phyloP scores from a whole-genome alignment of 2,113 vertebrate genomes.

The Microcebus lehilahytsara region DNA sequence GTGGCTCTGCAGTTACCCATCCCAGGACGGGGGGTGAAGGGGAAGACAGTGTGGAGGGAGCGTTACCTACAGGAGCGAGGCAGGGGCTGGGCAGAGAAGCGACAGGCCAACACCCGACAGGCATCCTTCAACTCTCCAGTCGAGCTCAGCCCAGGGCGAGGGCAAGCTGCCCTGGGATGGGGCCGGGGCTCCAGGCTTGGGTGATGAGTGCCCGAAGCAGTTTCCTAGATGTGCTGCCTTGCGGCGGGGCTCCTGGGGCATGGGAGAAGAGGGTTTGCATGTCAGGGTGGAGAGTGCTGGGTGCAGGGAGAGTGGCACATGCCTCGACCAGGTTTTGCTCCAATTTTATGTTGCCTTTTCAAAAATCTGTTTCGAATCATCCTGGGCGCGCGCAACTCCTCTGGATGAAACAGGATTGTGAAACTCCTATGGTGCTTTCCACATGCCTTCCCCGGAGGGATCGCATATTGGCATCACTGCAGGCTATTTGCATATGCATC shows the following conservation, averaged over 20 bases:
- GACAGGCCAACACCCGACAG: background rate
- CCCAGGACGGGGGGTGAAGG: background rate
- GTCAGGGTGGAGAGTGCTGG: background rate
- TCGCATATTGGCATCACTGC: background rate
- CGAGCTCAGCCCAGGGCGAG: rapidly evolving
- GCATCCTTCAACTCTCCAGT: background rate
- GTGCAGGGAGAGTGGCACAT: conserved; percentile 13
- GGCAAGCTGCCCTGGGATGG: rapidly evolving
- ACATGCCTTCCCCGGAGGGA: background rate
- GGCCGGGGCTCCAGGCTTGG: background rate
- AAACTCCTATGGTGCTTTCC: conserved; percentile 41
- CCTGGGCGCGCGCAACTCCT: background rate
- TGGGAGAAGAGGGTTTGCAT: background rate
- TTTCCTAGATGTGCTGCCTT: background rate
- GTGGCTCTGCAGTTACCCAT: rapidly evolving
- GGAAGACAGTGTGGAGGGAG: rapidly evolving
- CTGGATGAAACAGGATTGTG: conserved; percentile 59
- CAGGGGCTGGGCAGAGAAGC: background rate
- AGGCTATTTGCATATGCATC: conserved; percentile 1
- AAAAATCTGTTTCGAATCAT: conserved; percentile 80
- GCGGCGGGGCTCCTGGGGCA: background rate
- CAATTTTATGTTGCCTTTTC: conserved; percentile 62
- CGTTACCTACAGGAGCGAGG: background rate
- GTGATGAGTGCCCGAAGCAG: rapidly evolving
- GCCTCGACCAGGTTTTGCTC: conserved; percentile 51